Evolutionary conservation across 2,888 invertebrate species (phyloP).

Genomic region (Drosophila limbata): DNA sequence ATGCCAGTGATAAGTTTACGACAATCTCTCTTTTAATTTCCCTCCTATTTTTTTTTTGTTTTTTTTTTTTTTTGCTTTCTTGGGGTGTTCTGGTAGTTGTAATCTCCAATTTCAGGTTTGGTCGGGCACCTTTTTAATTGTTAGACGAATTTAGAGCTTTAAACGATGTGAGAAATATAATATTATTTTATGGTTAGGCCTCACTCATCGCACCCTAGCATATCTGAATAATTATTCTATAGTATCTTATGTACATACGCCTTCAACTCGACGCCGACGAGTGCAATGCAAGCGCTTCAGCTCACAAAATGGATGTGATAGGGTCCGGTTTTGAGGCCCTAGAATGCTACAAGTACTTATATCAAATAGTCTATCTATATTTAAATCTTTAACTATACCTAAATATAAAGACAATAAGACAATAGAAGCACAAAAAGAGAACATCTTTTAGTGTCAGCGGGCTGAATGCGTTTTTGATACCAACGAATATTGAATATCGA

Average conservation of each 20-base stretch:
- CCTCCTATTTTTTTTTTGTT: neutral
- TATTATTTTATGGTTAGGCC: slow-evolving; percentile 2
- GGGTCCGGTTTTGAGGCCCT: neutral
- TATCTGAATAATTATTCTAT: neutral
- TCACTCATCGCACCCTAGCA: slow-evolving; percentile 8
- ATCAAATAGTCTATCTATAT: slow-evolving; percentile 16
- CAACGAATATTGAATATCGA: slow-evolving; percentile 14
- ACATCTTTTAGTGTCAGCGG: neutral
- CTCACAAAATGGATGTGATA: neutral
- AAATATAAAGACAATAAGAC: slow-evolving; percentile 6
- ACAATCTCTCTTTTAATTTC: slow-evolving; percentile 20
- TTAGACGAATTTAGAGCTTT: slow-evolving; percentile 33
- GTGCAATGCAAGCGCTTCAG: slow-evolving; percentile 31
- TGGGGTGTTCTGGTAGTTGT: slow-evolving; percentile 47
- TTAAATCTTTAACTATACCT: neutral
- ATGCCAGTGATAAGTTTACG: slow-evolving; percentile 59
- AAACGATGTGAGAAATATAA: slow-evolving; percentile 9
- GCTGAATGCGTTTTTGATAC: slow-evolving; percentile 15
- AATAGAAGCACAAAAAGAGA: slow-evolving; percentile 2
- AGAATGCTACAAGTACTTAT: slow-evolving; percentile 32
- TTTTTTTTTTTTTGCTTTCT: slow-evolving; percentile 7
- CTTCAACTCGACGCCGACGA: slow-evolving; percentile 18
- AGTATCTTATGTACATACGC: slow-evolving; percentile 16
- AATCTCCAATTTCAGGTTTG: slow-evolving; percentile 16
- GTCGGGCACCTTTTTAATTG: slow-evolving; percentile 17